Conservation (phyloP, 2,888 invertebrate genomes). For the Dryomyza anilis region DNA sequence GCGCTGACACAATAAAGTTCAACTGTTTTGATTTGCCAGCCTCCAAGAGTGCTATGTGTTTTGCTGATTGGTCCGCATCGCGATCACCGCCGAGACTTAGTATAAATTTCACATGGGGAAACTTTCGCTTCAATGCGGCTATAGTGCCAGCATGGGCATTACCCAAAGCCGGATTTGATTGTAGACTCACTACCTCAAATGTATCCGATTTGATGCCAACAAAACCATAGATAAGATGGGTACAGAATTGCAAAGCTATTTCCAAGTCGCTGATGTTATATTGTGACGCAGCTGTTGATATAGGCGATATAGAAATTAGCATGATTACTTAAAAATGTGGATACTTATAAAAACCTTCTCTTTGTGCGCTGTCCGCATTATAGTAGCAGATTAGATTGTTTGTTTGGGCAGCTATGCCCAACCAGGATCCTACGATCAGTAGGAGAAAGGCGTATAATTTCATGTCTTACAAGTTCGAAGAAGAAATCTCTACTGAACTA, state of each 20-base stretch:
- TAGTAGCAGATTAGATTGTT: slow-evolving; percentile 35
- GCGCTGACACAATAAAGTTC: slow-evolving; percentile 77
- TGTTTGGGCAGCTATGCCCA: slow-evolving; percentile 21
- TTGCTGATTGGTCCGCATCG: slow-evolving; percentile 70
- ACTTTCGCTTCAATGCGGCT: slow-evolving; percentile 71
- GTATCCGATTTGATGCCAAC: slow-evolving; percentile 75
- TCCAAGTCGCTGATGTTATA: slow-evolving; percentile 74
- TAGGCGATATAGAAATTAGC: background rate
- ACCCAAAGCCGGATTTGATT: slow-evolving; percentile 71
- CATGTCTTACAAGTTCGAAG: too few species aligned
- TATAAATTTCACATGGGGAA: slow-evolving; percentile 73
- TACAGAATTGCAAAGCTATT: slow-evolving; percentile 76
- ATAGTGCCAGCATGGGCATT: slow-evolving; percentile 75
- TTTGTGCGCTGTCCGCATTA: slow-evolving; percentile 29
- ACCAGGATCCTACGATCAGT: slow-evolving; percentile 24
- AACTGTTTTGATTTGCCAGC: slow-evolving; percentile 70
- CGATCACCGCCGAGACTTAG: slow-evolving; percentile 79
- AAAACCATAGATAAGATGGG: slow-evolving; percentile 79
- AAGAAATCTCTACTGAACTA: too few species aligned
- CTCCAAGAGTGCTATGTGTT: slow-evolving; percentile 73
- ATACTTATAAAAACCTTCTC: slow-evolving; percentile 30
- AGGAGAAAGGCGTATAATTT: too few species aligned
- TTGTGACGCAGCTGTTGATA: slow-evolving; percentile 70
- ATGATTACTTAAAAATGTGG: background rate
- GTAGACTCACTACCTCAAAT: slow-evolving; percentile 72